Percentiles rank a stretch among this genome's conserved stretches.
phyloP scores from a whole-genome alignment of 2,888 invertebrate genomes.

The Aspidapion aeneum region DNA sequence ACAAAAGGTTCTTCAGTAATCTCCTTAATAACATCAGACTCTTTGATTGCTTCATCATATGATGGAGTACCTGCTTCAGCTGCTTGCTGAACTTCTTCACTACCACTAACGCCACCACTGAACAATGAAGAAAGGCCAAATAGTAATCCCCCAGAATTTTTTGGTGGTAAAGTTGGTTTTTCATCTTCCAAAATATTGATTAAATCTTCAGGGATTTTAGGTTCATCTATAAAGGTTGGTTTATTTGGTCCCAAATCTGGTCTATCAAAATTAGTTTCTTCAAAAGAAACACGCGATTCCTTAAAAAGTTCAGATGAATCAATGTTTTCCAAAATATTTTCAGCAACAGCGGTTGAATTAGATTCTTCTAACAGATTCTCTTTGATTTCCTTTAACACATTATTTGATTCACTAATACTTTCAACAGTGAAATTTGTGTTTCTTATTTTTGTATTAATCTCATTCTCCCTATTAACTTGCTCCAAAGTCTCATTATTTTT shows the following conservation, averaged over 20 bases:
- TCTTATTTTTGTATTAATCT: too few relatives aligned
- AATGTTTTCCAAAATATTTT: neutral
- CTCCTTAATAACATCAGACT: neutral
- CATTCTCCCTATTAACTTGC: too few relatives aligned
- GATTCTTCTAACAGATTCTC: too few relatives aligned
- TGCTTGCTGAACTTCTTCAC: neutral
- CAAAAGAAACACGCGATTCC: neutral
- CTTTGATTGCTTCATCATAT: neutral
- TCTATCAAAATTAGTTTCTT: neutral
- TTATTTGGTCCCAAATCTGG: neutral
- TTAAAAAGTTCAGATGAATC: neutral
- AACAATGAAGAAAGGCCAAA: conserved; percentile 11
- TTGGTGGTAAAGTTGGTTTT: too few relatives aligned
- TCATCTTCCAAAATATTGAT: neutral
- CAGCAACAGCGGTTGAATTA: neutral
- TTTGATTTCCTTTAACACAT: too few relatives aligned
- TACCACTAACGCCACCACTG: neutral
- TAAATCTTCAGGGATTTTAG: conserved; percentile 1
- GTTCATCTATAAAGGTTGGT: neutral
- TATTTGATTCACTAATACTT: too few relatives aligned
- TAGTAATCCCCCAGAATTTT: conserved; percentile 9
- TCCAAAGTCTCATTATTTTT: too few relatives aligned
- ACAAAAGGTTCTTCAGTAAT: conserved; percentile 1
- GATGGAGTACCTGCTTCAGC: neutral
- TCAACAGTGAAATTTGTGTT: too few relatives aligned